These are phyloP conservation scores for Turdus rufiventris DNA, from an alignment of 2,113 vertebrate species.

Conservation along the genomic window DNA sequence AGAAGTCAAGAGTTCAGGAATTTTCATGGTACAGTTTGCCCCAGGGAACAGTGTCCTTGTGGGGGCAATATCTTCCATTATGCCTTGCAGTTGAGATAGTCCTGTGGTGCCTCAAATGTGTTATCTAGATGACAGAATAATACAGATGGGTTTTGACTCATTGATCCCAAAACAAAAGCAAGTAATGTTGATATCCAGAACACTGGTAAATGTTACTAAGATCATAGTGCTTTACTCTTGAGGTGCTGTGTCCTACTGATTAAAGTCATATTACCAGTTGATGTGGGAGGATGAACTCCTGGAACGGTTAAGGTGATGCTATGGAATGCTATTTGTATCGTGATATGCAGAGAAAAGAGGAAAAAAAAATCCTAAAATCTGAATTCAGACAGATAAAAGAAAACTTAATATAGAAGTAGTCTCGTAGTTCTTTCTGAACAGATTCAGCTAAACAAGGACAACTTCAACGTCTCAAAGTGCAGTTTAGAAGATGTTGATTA, in stretches of 20 bases:
- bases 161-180: not conserved
- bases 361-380: not conserved
- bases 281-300: not conserved
- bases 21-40: not conserved
- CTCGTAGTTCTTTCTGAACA: not conserved
- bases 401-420: not conserved
- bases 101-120: not conserved
- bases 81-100: not conserved
- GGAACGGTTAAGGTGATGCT: not conserved
- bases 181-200: not conserved
- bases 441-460: not conserved
- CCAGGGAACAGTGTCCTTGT: not conserved
- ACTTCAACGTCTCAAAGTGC: not conserved
- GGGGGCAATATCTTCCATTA: not conserved
- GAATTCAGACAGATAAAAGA: not conserved
- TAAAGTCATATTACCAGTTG: not conserved
- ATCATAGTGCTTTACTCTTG: not conserved
- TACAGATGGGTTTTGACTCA: not conserved
- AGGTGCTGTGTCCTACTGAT: not conserved
- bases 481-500: not conserved
- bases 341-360: not conserved
- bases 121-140: not conserved
- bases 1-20: not conserved
- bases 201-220: not conserved
- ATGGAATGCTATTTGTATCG: not conserved